phyloP scores from a whole-genome alignment of 2,113 vertebrate species.

The Etheostoma spectabile region DNA sequence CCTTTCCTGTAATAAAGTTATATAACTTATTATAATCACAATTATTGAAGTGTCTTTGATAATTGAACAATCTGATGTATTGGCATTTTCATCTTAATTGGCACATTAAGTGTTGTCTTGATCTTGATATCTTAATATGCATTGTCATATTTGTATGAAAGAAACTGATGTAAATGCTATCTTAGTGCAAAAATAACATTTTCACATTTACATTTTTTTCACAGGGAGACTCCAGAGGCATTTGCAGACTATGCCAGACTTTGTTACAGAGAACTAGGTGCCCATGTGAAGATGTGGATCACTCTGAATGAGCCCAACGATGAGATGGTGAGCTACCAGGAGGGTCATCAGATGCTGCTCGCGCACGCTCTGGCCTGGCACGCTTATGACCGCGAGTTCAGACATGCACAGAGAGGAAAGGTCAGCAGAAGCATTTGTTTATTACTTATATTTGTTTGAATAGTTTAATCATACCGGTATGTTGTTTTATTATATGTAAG shows the following conservation, averaged over 20 bases:
- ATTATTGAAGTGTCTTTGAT: neutral
- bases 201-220: neutral
- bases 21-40: slow-evolving; percentile 1
- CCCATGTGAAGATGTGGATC: slow-evolving; percentile 93
- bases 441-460: neutral
- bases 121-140: neutral
- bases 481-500: neutral
- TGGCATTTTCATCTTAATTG: slow-evolving; percentile 23
- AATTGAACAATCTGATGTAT: neutral
- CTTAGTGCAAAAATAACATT: too few relatives aligned
- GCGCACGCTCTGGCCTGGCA: slow-evolving; percentile 93
- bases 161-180: neutral
- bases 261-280: slow-evolving; percentile 90
- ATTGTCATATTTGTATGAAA: neutral
- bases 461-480: neutral
- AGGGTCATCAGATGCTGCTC: slow-evolving; percentile 91
- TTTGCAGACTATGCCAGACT: slow-evolving; percentile 92
- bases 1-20: slow-evolving; percentile 15
- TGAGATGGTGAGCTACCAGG: slow-evolving; percentile 87
- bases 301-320: slow-evolving; percentile 92
- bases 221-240: slow-evolving; percentile 83
- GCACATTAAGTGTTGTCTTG: neutral
- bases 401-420: slow-evolving; percentile 88
- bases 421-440: slow-evolving; percentile 44
- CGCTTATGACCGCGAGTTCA: slow-evolving; percentile 89